Evolutionary conservation across 2,888 invertebrate genomes (phyloP), one percentile per base, ranked within the genome.

Genomic region (Callyntrura sp.): DNA sequence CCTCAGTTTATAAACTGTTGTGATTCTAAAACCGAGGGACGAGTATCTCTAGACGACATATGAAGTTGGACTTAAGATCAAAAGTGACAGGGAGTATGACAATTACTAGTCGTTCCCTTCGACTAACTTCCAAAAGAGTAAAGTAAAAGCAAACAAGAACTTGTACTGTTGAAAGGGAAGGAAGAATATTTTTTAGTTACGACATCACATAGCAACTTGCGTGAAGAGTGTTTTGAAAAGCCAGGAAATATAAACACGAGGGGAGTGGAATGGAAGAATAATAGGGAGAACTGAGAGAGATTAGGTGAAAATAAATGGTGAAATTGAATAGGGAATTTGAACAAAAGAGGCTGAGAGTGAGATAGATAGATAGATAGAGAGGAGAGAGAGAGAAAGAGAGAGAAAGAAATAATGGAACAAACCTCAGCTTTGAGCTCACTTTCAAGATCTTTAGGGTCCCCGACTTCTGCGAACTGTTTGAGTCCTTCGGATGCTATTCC

Each of bases 391-490:
- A 28, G 51, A 92, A 4, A 73, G 20, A 79, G 14, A 73, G 20
- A 73, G 11, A 12, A 14, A 73, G 20, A 87, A 79, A 76, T 11
- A 88, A 78, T 62, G 76, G 62, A 51, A 90, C 90, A 91, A 91
- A 96, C 96, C 94, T 96, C 95, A 79, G 94, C 94, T 93, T 96
- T 96, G 91, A 96, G 95, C 94, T 96, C 96, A 79, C 95, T 95
- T 94, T 96, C 96, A 57, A 96, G 94, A 48, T 95, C 95, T 90
- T 95, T 94, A 0, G 96, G 95, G 84, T 95, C 95, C 12, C 96
- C 96, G 94, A 95, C 95, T 94, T 96, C 96, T 55, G 96, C 96
- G 65, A 96, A 95, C 91, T 96, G 95, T 91, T 95, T 95, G 79
- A 96, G 94, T 2, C 96, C 96, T 92, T 95, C 95, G 0, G 95